Percentiles rank a stretch among this genome's conserved stretches.
These are phyloP conservation scores for Manis crassicaudata DNA, from an alignment of 2,797 vertebrate species.

Conservation along the genomic window DNA sequence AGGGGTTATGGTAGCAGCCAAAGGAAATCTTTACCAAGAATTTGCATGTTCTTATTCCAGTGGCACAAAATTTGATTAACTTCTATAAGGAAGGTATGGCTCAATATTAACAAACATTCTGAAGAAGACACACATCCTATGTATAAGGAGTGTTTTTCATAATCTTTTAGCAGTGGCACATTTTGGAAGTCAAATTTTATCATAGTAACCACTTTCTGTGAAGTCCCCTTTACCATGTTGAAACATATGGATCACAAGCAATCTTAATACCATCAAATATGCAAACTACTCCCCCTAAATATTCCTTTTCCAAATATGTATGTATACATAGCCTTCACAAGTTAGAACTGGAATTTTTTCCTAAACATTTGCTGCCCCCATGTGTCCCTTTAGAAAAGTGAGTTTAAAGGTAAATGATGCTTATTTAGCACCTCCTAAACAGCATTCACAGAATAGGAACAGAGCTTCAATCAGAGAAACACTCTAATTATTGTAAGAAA, in stretches of 20 bases:
- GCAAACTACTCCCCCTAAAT: not conserved
- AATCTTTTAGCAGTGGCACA: not conserved
- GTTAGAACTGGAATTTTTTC: slow-evolving; percentile 1
- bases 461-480: not conserved
- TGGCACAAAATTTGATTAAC: not conserved
- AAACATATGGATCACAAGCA: not conserved
- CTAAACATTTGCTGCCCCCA: slow-evolving; percentile 85
- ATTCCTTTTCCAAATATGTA: not conserved
- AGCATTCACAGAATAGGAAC: not conserved
- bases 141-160: not conserved
- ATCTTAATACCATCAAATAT: not conserved
- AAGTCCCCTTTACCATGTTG: not conserved
- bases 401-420: not conserved
- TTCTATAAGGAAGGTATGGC: not conserved
- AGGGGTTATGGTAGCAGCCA: not conserved
- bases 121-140: not conserved
- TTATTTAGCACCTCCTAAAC: not conserved
- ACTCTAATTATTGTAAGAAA: not conserved
- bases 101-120: not conserved
- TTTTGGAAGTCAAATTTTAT: slow-evolving; percentile 57
- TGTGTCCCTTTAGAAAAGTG: slow-evolving; percentile 76
- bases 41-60: not conserved
- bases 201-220: not conserved
- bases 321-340: accelerated
- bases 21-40: not conserved